These are phyloP conservation scores for Synergus gifuensis DNA, from an alignment of 2,888 invertebrate genomes.

Conservation along the genomic window DNA sequence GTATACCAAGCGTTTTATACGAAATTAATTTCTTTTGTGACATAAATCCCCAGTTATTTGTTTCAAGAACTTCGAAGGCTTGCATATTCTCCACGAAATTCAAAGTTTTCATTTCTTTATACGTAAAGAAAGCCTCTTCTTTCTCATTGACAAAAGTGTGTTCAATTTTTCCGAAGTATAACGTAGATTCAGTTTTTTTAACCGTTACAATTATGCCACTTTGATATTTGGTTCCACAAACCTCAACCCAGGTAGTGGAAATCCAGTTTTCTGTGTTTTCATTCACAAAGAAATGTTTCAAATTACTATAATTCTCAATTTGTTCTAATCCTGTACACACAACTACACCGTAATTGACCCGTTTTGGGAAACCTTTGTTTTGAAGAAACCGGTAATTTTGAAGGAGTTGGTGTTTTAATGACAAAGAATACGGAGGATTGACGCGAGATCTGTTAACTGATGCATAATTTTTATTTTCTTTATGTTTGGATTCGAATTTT, in stretches of 20 bases:
- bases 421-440: constrained; percentile 25
- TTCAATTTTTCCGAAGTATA: neutral
- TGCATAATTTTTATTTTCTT: constrained; percentile 28
- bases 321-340: neutral
- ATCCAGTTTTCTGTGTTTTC: neutral
- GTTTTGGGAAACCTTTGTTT: constrained; percentile 34
- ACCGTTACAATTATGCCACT: neutral
- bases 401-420: constrained; percentile 42
- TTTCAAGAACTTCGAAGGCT: neutral
- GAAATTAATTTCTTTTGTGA: neutral
- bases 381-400: constrained; percentile 32
- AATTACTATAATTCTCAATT: neutral
- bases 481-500: constrained; percentile 40
- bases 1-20: neutral
- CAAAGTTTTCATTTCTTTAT: neutral
- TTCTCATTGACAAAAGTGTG: neutral
- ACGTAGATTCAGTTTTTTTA: neutral
- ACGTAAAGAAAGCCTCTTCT: neutral
- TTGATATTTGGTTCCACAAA: neutral
- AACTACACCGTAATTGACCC: constrained; percentile 6
- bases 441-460: constrained; percentile 25
- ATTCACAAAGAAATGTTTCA: neutral
- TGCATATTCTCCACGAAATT: neutral
- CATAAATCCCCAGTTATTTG: neutral
- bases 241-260: neutral